Evolutionary conservation across 1,140 invertebrate genomes (phyloP), one percentile per base, ranked within the genome.

Genomic region (Lepidurus apus): DNA sequence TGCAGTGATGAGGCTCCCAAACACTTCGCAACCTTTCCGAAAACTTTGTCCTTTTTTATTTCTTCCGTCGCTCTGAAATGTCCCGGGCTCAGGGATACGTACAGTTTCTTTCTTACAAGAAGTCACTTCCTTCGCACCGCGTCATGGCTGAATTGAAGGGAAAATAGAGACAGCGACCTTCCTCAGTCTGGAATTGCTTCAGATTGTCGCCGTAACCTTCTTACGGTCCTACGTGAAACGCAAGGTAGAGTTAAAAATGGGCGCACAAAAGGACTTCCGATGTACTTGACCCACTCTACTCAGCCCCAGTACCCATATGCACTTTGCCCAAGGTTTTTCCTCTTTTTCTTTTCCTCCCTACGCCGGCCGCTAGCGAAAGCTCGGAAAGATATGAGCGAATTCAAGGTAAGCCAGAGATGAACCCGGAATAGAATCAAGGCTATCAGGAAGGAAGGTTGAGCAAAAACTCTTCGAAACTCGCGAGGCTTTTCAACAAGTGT

Each of bases 341-440:
- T 17, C 53, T 17, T 65, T 65, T 65, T 65, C 21, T 47, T 7
- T 47, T 47, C 45, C 10, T 47, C 53, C 6, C 8, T 7, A 7
- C 17, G n/a, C 53, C 21, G 53, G 53, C 9, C 34, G 4, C 34
- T n/a, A 65, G 53, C 53, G 47, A 65, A 65, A 65, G 53, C 53
- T 65, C 53, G n/a, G n/a, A 65, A 65, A 65, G 53, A 65, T 65
- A 65, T 65, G 34, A 65, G 17, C 17, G 21, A 65, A 65, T 65
- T 65, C 53, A 65, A 65, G 53, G 53, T 65, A 65, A 65, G 53
- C 53, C 53, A 65, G 53, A 65, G 53, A 65, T 65, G 53, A 65
- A 65, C 53, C 53, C 53, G 53, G 53, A 65, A 65, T 65, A 65
- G 53, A 65, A 65, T 65, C 53, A 65, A 65, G 53, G 53, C 21